Evolutionary conservation across 2,888 invertebrate genomes (phyloP).

Genomic region (Drymonia ruficornis): DNA sequence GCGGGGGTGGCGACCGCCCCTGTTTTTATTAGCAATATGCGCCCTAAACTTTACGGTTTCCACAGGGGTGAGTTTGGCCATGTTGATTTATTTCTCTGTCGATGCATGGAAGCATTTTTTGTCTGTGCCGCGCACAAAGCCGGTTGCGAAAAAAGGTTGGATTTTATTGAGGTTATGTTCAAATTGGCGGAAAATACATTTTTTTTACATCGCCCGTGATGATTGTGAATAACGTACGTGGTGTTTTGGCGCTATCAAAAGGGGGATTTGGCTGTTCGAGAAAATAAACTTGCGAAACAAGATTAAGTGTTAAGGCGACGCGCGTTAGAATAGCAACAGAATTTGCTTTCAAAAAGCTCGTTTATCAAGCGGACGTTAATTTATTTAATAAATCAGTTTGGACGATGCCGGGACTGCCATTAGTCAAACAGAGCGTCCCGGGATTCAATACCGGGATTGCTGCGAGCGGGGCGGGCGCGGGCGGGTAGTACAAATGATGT

Average conservation of each 20-base stretch:
- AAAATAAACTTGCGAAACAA: slow-evolving; percentile 39
- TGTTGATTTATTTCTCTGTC: slow-evolving; percentile 63
- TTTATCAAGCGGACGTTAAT: slow-evolving; percentile 71
- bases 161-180: slow-evolving; percentile 50
- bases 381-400: slow-evolving; percentile 79
- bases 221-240: slow-evolving; percentile 41
- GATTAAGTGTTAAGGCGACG: slow-evolving; percentile 45
- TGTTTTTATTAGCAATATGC: slow-evolving; percentile 67
- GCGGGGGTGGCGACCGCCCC: slow-evolving; percentile 55
- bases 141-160: slow-evolving; percentile 36
- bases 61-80: slow-evolving; percentile 53
- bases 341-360: slow-evolving; percentile 63
- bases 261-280: slow-evolving; percentile 42
- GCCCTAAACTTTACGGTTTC: slow-evolving; percentile 59
- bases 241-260: slow-evolving; percentile 39
- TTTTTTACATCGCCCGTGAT: slow-evolving; percentile 40
- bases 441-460: slow-evolving; percentile 63
- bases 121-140: slow-evolving; percentile 40
- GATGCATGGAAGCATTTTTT: slow-evolving; percentile 43
- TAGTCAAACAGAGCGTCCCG: slow-evolving; percentile 62
- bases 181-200: slow-evolving; percentile 55
- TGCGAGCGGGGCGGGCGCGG: slow-evolving; percentile 47
- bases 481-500: slow-evolving; percentile 63
- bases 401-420: slow-evolving; percentile 63
- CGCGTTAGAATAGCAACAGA: slow-evolving; percentile 44